Percentiles rank a stretch among this genome's conserved stretches.
phyloP scores from a whole-genome alignment of 1,140 invertebrate species.

The Plodia interpunctella region DNA sequence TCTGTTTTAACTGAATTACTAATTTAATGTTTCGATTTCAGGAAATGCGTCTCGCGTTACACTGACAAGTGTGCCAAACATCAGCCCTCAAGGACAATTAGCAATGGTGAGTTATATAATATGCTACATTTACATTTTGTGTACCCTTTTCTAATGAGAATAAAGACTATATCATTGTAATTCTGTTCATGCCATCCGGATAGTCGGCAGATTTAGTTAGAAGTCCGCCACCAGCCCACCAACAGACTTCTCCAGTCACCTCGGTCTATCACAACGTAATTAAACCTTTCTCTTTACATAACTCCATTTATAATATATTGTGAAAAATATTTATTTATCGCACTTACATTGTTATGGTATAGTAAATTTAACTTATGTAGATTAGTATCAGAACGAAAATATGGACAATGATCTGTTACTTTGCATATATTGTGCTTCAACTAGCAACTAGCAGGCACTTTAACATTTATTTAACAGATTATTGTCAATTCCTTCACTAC shows the following conservation, averaged over 20 bases:
- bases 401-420: too few relatives aligned
- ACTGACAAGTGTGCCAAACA: constrained; percentile 74
- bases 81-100: constrained; percentile 80
- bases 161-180: constrained; percentile 21
- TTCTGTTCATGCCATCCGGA: constrained; percentile 65
- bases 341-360: neutral
- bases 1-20: too few relatives aligned
- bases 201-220: constrained; percentile 72
- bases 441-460: too few relatives aligned
- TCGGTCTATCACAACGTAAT: constrained; percentile 80
- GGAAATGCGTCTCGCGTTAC: constrained; percentile 78
- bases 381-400: too few relatives aligned
- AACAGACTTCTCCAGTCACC: constrained; percentile 86
- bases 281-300: constrained; percentile 16
- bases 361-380: too few relatives aligned
- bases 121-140: neutral
- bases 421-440: too few relatives aligned
- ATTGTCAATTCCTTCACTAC: too few relatives aligned
- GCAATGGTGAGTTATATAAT: constrained; percentile 80
- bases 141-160: constrained; percentile 13
- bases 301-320: neutral
- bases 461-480: too few relatives aligned
- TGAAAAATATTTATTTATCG: neutral
- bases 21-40: constrained; percentile 24
- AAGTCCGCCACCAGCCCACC: constrained; percentile 88